Evolutionary conservation across 2,797 vertebrate species (phyloP).

Genomic region (Chromobotia macracanthus): DNA sequence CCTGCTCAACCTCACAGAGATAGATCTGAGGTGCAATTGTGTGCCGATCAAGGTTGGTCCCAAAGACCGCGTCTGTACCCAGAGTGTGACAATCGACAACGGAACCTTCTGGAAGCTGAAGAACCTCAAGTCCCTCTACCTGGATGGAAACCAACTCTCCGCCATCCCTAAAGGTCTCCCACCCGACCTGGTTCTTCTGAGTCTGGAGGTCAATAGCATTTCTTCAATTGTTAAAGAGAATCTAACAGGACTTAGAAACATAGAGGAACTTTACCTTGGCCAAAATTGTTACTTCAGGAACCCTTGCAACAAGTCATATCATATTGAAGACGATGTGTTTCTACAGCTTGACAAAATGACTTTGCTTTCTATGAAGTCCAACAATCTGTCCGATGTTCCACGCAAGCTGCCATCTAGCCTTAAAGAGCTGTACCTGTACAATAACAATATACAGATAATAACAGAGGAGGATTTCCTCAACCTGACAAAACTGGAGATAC

Average conservation of each 20-base stretch:
- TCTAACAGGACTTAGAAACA: constrained; percentile 80
- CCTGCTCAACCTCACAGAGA: constrained; percentile 84
- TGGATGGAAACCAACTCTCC: constrained; percentile 90
- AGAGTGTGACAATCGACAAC: constrained; percentile 71
- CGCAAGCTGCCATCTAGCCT: constrained; percentile 79
- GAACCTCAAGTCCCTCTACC: constrained; percentile 83
- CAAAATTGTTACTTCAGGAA: constrained; percentile 96
- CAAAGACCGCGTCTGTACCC: constrained; percentile 82
- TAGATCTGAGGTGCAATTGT: constrained; percentile 95
- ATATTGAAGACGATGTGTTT: constrained; percentile 83
- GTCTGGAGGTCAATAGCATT: constrained; percentile 91
- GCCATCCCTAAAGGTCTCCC: constrained; percentile 87
- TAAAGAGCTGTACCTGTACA: constrained; percentile 89
- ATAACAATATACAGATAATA: constrained; percentile 84
- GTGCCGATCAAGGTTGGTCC: constrained; percentile 86
- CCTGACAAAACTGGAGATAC: constrained; percentile 83
- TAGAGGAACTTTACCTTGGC: constrained; percentile 86
- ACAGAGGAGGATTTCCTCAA: constrained; percentile 80
- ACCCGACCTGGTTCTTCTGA: constrained; percentile 81
- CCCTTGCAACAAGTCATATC: constrained; percentile 87
- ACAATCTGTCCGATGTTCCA: constrained; percentile 88
- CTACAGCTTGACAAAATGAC: constrained; percentile 78
- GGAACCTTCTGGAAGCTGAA: constrained; percentile 79
- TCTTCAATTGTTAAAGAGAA: constrained; percentile 78
- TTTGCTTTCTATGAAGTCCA: constrained; percentile 88